Base-by-base conservation (phyloP, 2,113 vertebrate species). In the Epinephelus moara region DNA sequence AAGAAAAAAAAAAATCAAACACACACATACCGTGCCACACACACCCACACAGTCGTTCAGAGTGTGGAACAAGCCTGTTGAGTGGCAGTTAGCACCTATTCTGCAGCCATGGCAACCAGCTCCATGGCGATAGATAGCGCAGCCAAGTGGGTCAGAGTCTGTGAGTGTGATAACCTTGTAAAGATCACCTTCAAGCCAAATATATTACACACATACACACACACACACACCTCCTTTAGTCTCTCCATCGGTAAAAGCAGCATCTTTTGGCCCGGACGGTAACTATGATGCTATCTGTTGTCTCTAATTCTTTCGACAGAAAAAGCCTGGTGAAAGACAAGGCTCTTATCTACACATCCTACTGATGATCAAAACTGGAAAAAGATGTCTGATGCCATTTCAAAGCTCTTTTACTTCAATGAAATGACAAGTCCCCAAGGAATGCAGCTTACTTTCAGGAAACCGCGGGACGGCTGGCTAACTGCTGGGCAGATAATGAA, bases 81-180 rank as follows among this genome's bases (percentile, higher is more conserved):
- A 93, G 88, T 94, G 94, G 91, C 93, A 93, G 92, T 93, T 94
- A 92, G 91, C 89, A 93, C 90, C 93, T 93, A 91, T 93, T 91
- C 93, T 86, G 94, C 92, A 93, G 90, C 92, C 94, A 95, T 95
- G 92, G 94, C 92, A 95, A 95, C 94, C 83, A 88, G 91, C 89
- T 91, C 91, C 92, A 94, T 90, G 66, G 88, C 89, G 76, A 93
- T 92, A 93, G 93, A 93, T 94, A 89, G 85, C 73, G 59, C 92
- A 92, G 91, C 92, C 91, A 94, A 94, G 91, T 95, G 92, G 94
- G 94, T 95, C 94, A 94, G 91, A 91, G 89, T 91, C 88, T 93
- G 88, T 25, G 85, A 89, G 81, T 72, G 81, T 15, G 91, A 93
- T 94, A 93, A 95, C 93, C 92, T 93, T 93, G 93, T 85, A 88